These are phyloP conservation scores for Paramisgurnus dabryanus DNA, from an alignment of 2,113 vertebrate species.

Conservation along the genomic window DNA sequence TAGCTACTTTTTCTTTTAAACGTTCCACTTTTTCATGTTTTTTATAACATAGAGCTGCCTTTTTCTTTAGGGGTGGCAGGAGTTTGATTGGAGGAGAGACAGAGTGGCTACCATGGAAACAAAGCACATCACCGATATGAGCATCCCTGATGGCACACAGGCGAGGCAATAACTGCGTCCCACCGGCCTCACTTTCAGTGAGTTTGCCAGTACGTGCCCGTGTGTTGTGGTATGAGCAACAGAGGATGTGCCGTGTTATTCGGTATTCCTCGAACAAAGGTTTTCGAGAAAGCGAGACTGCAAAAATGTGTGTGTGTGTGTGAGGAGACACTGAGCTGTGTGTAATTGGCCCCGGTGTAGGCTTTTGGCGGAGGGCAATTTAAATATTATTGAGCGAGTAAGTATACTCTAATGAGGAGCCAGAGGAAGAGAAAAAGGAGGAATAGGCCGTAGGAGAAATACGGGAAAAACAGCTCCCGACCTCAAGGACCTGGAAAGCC, in stretches of 20 bases:
- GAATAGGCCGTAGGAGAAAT: background rate
- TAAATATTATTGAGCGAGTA: conserved; percentile 50
- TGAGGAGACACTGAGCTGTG: background rate
- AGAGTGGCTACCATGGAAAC: conserved; percentile 58
- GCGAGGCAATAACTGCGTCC: conserved; percentile 57
- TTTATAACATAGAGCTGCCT: conserved; percentile 6
- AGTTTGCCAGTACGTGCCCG: conserved; percentile 29
- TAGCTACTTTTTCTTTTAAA: conserved; percentile 40
- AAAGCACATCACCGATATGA: conserved; percentile 59
- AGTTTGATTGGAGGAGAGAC: conserved; percentile 34
- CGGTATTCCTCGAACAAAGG: conserved; percentile 45
- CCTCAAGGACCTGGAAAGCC: background rate
- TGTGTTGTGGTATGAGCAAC: conserved; percentile 36
- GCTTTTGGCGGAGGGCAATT: conserved; percentile 44
- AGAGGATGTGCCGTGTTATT: conserved; percentile 47
- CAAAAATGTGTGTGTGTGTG: background rate
- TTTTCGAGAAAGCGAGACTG: conserved; percentile 18
- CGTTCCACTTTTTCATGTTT: conserved; percentile 47
- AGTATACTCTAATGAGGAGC: conserved; percentile 46
- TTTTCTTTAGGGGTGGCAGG: background rate
- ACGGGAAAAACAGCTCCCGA: background rate
- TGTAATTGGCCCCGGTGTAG: conserved; percentile 50
- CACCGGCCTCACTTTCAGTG: conserved; percentile 49
- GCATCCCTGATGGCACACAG: conserved; percentile 56
- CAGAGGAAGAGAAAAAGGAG: conserved; percentile 19